A percentile compares a stretch with the other conserved stretches of the same genome.
Conservation (phyloP, 2,113 vertebrate species). For the Dipodomys merriami region DNA sequence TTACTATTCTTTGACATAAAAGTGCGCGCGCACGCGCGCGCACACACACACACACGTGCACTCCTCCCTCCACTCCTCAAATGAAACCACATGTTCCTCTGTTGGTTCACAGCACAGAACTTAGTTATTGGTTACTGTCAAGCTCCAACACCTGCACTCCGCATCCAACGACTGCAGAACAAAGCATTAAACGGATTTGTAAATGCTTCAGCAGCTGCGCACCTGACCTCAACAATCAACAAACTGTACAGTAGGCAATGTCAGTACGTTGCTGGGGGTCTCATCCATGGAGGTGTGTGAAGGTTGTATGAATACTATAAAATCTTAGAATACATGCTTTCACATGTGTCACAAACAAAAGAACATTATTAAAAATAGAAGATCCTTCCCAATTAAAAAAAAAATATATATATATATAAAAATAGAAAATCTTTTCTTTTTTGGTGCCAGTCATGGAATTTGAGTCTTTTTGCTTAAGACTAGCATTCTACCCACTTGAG, state of each 20-base stretch:
- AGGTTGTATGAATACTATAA: neutral
- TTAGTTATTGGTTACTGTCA: conserved; percentile 64
- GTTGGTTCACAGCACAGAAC: conserved; percentile 2
- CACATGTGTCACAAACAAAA: neutral
- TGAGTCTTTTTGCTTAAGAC: too few species aligned
- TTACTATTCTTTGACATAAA: conserved; percentile 59
- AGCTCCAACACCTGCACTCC: conserved; percentile 72
- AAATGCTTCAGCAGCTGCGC: conserved; percentile 52
- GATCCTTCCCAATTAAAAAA: too few species aligned
- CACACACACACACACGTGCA: too few species aligned
- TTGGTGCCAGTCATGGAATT: too few species aligned
- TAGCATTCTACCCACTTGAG: too few species aligned
- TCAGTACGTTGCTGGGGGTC: too few species aligned
- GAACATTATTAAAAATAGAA: too few species aligned
- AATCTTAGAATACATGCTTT: neutral
- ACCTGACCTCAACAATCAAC: conserved; percentile 48
- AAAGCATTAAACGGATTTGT: conserved; percentile 2
- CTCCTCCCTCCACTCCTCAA: conserved; percentile 38
- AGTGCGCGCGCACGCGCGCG: conserved; percentile 49
- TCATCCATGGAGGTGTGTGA: neutral
- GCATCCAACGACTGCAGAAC: neutral
- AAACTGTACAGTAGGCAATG: conserved; percentile 19
- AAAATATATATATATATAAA: too few species aligned
- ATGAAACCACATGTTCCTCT: conserved; percentile 69
- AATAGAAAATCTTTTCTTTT: too few species aligned